A percentile compares a stretch with the other conserved stretches of the same genome.
These are phyloP conservation scores for Pristionchus arcanus DNA, from an alignment of 2,888 invertebrate genomes.

Conservation along the genomic window DNA sequence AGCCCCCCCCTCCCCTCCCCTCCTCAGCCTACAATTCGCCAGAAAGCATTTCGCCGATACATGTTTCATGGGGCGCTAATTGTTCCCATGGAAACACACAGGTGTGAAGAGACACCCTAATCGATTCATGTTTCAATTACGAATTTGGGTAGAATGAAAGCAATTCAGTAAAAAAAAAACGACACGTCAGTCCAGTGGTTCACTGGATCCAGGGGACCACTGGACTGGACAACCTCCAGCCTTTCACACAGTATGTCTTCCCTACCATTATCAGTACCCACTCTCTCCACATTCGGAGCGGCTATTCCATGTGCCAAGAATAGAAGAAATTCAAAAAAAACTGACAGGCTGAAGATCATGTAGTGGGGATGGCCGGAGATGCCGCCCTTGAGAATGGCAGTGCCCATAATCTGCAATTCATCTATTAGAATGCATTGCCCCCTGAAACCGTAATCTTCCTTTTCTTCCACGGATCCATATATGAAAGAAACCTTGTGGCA, in stretches of 20 bases:
- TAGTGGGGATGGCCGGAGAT: neutral
- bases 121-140: neutral
- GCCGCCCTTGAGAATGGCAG: constrained; percentile 8
- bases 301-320: no score
- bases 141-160: neutral
- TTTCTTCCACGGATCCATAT: neutral
- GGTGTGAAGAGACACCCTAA: neutral
- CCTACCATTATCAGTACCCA: no score
- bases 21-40: no score
- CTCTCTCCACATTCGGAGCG: no score
- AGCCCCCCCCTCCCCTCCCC: no score
- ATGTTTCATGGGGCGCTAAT: neutral
- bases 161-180: neutral
- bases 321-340: neutral
- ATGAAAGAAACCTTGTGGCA: neutral
- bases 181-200: no score
- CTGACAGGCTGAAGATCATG: constrained; percentile 22
- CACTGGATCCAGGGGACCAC: no score
- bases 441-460: neutral
- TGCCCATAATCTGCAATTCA: constrained; percentile 11
- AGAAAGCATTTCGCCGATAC: neutral
- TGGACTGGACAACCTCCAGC: no score
- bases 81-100: neutral
- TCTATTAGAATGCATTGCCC: neutral
- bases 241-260: no score